Conservation (phyloP, 1,140 invertebrate genomes). For the Muscidifurax raptorellus region DNA sequence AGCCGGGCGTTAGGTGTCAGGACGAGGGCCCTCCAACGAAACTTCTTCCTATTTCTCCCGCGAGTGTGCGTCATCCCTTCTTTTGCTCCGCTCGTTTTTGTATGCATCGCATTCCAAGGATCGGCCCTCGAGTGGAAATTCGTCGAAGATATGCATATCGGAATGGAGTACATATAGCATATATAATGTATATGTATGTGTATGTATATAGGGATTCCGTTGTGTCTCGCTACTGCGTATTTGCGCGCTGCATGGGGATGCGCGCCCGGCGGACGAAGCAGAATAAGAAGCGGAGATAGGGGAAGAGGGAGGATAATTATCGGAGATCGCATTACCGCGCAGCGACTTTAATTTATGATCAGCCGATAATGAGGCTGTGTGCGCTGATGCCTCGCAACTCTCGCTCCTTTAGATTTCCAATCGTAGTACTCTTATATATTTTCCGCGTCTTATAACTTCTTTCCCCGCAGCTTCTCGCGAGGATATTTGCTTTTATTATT, state of each 20-base stretch:
- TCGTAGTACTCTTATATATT: neutral
- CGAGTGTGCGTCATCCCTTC: neutral
- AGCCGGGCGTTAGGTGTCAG: constrained; percentile 39
- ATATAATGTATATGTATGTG: neutral
- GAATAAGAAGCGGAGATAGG: constrained; percentile 7
- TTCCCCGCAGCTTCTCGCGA: no score
- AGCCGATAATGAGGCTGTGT: constrained; percentile 61
- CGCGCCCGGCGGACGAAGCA: neutral
- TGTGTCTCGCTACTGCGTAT: no score
- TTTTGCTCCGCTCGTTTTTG: neutral
- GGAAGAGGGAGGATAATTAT: constrained; percentile 58
- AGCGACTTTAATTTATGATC: constrained; percentile 62
- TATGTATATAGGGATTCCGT: neutral
- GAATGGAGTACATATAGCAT: no score
- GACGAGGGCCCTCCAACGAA: constrained; percentile 17
- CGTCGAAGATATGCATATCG: neutral
- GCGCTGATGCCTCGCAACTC: neutral
- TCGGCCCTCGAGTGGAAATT: constrained; percentile 8
- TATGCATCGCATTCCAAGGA: constrained; percentile 27
- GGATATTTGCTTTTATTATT: neutral
- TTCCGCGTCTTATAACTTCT: neutral
- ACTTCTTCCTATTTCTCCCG: neutral
- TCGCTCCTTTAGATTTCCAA: neutral
- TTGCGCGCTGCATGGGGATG: no score
- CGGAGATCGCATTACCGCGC: constrained; percentile 65